A percentile compares a stretch with the other conserved stretches of the same genome.
phyloP scores from a whole-genome alignment of 2,797 vertebrate species.

The Myoxocephalus aenaeus region DNA sequence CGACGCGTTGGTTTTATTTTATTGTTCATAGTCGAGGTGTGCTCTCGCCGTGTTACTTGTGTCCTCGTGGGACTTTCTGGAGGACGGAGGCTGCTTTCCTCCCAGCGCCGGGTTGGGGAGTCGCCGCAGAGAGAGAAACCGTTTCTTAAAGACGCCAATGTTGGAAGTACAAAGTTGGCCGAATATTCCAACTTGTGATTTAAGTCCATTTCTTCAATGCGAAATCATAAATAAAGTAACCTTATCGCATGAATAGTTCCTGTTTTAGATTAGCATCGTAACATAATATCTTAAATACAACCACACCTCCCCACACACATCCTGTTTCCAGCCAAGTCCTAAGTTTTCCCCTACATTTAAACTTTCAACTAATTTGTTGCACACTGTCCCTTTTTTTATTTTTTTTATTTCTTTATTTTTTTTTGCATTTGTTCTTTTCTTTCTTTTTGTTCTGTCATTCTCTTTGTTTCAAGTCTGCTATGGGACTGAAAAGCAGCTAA shows the following conservation, averaged over 20 bases:
- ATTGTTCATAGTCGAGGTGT: conserved; percentile 9
- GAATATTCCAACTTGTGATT: no score
- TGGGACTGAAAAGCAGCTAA: conserved; percentile 29
- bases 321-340: neutral
- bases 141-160: neutral
- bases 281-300: neutral
- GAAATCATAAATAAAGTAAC: neutral
- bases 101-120: neutral
- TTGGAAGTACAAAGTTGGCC: neutral
- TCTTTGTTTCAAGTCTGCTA: conserved; percentile 16
- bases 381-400: neutral
- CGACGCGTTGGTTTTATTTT: neutral
- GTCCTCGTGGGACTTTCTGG: conserved; percentile 2
- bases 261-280: neutral
- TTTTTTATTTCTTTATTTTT: neutral
- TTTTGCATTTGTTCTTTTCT: neutral
- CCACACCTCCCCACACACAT: neutral
- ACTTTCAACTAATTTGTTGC: neutral
- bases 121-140: neutral
- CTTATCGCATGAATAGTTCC: neutral
- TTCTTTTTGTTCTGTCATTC: conserved; percentile 4
- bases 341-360: neutral
- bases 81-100: neutral
- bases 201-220: neutral
- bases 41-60: neutral